Evolutionary conservation across 2,797 vertebrate genomes (phyloP).

Genomic region (Melanotaenia trifasciata): DNA sequence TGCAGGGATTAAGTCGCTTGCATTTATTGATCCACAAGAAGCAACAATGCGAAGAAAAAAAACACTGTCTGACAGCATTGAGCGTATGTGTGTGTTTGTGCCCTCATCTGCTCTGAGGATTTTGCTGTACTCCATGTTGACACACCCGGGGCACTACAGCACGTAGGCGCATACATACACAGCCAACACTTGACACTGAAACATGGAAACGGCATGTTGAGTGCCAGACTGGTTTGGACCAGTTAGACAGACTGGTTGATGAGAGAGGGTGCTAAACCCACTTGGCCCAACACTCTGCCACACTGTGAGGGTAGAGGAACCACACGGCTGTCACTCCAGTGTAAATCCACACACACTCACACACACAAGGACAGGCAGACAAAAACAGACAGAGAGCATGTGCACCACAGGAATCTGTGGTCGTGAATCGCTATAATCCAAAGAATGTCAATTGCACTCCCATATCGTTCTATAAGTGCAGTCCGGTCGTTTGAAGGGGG

Average conservation of each 20-base stretch:
- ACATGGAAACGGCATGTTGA: constrained; percentile 48
- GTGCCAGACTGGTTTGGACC: constrained; percentile 64
- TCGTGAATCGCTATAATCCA: constrained; percentile 77
- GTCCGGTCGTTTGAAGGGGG: constrained; percentile 60
- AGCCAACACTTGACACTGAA: constrained; percentile 26
- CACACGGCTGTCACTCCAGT: constrained; percentile 71
- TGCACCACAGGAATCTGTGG: constrained; percentile 82
- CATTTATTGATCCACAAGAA: constrained; percentile 60
- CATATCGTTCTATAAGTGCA: constrained; percentile 59
- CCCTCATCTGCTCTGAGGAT: constrained; percentile 26
- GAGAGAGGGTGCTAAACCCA: constrained; percentile 78
- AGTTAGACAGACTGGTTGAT: constrained; percentile 73
- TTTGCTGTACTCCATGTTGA: constrained; percentile 13
- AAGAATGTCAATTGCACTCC: constrained; percentile 75
- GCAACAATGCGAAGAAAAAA: constrained; percentile 19
- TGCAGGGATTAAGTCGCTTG: constrained; percentile 59
- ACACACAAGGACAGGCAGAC: constrained; percentile 68
- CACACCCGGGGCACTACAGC: constrained; percentile 35
- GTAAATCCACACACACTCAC: constrained; percentile 66
- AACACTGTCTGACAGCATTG: constrained; percentile 35
- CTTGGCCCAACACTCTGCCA: constrained; percentile 66
- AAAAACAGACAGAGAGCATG: constrained; percentile 70
- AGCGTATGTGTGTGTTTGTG: constrained; percentile 8
- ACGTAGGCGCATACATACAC: constrained; percentile 34
- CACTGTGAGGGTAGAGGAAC: constrained; percentile 73